Conservation (phyloP, 1,140 invertebrate species). For the Scaptomyza pallida region DNA sequence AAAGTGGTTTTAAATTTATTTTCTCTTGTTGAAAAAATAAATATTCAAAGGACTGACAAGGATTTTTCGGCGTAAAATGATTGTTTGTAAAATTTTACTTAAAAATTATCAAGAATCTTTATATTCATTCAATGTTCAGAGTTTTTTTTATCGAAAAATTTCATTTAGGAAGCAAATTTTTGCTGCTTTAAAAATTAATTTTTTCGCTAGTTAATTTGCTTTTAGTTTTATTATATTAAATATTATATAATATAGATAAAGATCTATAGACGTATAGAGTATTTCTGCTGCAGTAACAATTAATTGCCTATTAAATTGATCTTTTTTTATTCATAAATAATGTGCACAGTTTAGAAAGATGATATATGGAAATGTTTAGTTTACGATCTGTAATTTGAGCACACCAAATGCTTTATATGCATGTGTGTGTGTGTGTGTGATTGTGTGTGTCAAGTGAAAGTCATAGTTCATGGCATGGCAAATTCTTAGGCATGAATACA, state of each 20-base stretch:
- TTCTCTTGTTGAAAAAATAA: no score
- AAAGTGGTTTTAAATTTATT: not conserved
- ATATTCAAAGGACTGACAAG: no score
- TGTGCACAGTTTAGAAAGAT: conserved; percentile 51
- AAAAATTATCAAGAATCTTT: no score
- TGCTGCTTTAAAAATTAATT: no score
- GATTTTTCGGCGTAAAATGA: no score
- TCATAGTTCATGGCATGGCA: conserved; percentile 14
- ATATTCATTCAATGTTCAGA: no score
- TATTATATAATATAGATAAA: no score
- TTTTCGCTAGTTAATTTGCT: no score
- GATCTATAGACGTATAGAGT: not conserved
- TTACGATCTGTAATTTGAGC: conserved; percentile 66
- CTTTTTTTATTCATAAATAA: conserved; percentile 44
- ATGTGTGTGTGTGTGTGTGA: conserved; percentile 10
- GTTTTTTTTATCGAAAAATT: no score
- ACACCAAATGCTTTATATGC: conserved; percentile 19
- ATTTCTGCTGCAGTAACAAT: not conserved
- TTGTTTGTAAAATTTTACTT: no score
- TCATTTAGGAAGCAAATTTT: no score
- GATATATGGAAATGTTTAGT: conserved; percentile 60
- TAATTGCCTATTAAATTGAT: not conserved
- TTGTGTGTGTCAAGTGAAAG: conserved; percentile 53
- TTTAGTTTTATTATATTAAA: no score
- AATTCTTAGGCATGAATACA: not conserved